These are phyloP conservation scores for Eulacestoma nigropectus DNA, from an alignment of 2,113 vertebrate species.

Conservation along the genomic window DNA sequence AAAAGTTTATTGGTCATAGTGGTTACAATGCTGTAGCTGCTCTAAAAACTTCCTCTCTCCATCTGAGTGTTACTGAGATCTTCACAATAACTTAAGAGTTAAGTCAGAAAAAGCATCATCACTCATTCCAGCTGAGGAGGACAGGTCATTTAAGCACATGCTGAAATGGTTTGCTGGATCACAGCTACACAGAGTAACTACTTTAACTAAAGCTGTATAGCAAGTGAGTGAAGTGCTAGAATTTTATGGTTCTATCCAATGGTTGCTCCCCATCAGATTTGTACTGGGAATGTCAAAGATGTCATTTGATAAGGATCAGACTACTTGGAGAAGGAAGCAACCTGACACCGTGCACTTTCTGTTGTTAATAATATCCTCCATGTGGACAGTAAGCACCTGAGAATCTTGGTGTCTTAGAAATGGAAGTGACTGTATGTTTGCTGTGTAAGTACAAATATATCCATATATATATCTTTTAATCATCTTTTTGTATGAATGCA, in stretches of 20 bases:
- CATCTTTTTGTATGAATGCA: background rate
- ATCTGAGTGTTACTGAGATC: background rate
- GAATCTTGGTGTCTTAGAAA: background rate
- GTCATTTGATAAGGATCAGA: background rate
- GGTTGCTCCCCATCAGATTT: background rate
- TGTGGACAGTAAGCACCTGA: background rate
- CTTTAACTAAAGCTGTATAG: background rate
- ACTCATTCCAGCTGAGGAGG: background rate
- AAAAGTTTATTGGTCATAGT: background rate
- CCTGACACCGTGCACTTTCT: background rate
- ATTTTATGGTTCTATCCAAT: background rate
- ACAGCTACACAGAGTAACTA: background rate
- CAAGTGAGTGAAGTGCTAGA: background rate
- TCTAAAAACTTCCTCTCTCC: background rate
- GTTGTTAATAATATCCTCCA: background rate
- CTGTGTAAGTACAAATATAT: background rate
- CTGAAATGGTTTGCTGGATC: background rate
- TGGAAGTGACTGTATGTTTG: background rate
- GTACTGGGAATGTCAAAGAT: background rate
- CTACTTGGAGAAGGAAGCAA: background rate
- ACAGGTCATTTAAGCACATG: background rate
- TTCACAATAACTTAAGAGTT: background rate
- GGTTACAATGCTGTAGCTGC: background rate
- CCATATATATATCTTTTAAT: background rate
- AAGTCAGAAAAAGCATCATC: background rate